Evolutionary conservation across 2,888 invertebrate species (phyloP).

Genomic region (Perizoma flavofasciatum): DNA sequence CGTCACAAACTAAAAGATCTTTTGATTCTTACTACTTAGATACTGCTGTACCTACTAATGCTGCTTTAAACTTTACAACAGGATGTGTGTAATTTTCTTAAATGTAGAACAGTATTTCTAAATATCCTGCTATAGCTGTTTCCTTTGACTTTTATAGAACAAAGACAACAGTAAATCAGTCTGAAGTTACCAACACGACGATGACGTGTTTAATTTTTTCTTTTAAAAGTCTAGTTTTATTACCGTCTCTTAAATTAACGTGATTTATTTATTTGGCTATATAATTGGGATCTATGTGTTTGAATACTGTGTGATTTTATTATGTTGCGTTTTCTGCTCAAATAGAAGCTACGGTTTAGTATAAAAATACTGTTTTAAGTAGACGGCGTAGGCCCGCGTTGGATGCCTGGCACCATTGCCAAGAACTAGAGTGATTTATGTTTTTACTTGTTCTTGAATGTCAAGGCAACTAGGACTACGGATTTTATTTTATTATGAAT

Average conservation of each 20-base stretch:
- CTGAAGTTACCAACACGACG: slow-evolving; percentile 3
- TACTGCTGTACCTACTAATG: slow-evolving; percentile 1
- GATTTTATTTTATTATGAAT: too few species aligned
- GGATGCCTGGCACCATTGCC: slow-evolving; percentile 32
- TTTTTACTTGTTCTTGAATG: slow-evolving; percentile 23
- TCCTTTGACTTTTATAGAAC: slow-evolving; percentile 36
- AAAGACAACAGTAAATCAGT: slow-evolving; percentile 16
- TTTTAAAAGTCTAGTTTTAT: too few species aligned
- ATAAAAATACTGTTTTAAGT: too few species aligned
- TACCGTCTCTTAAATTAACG: too few species aligned
- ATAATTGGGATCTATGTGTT: too few species aligned
- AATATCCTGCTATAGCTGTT: slow-evolving; percentile 53
- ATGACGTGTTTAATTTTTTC: too few species aligned
- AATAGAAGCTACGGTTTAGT: too few species aligned
- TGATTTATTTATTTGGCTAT: too few species aligned
- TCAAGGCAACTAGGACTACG: slow-evolving; percentile 26
- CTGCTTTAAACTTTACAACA: slow-evolving; percentile 40
- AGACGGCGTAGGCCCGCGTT: too few species aligned
- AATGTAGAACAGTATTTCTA: slow-evolving; percentile 53
- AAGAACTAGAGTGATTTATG: slow-evolving; percentile 33
- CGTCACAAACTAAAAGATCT: slow-evolving; percentile 8
- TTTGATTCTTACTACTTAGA: slow-evolving; percentile 15
- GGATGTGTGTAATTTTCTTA: slow-evolving; percentile 58
- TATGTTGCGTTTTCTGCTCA: too few species aligned
- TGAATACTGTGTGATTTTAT: too few species aligned